Percentiles rank a stretch among this genome's conserved stretches.
Conservation (phyloP, 2,888 invertebrate genomes). For the Tenthredo livida region DNA sequence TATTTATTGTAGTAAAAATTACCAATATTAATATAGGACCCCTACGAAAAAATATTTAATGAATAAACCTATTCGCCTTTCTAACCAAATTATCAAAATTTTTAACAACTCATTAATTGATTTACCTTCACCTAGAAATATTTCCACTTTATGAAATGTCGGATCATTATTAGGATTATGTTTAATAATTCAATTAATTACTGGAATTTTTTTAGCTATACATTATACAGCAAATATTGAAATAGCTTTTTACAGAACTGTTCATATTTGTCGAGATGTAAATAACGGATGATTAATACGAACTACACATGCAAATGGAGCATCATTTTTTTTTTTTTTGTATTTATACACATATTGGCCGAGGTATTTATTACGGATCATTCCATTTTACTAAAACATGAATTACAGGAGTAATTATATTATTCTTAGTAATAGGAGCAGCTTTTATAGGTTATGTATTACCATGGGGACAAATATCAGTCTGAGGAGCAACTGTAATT, state of each 20-base stretch:
- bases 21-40: conserved; percentile 81
- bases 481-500: conserved; percentile 90
- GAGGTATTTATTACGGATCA: conserved; percentile 81
- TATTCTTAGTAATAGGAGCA: conserved; percentile 85
- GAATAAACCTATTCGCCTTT: conserved; percentile 66
- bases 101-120: conserved; percentile 82
- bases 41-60: conserved; percentile 75
- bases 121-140: conserved; percentile 82
- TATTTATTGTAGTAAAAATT: conserved; percentile 82
- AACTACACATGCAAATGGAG: conserved; percentile 85
- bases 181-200: conserved; percentile 84
- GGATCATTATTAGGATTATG: conserved; percentile 84
- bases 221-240: conserved; percentile 84
- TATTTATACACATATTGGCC: conserved; percentile 85
- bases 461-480: conserved; percentile 91
- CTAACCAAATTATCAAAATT: conserved; percentile 79
- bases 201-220: conserved; percentile 86
- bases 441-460: conserved; percentile 90
- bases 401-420: conserved; percentile 83
- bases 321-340: no score
- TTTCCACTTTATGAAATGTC: conserved; percentile 85
- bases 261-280: conserved; percentile 86
- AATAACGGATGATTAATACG: conserved; percentile 86
- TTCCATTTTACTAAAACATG: conserved; percentile 85
- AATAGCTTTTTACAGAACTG: conserved; percentile 84